These are phyloP conservation scores for Luscinia luscinia DNA, from an alignment of 2,797 vertebrate species.

Conservation along the genomic window DNA sequence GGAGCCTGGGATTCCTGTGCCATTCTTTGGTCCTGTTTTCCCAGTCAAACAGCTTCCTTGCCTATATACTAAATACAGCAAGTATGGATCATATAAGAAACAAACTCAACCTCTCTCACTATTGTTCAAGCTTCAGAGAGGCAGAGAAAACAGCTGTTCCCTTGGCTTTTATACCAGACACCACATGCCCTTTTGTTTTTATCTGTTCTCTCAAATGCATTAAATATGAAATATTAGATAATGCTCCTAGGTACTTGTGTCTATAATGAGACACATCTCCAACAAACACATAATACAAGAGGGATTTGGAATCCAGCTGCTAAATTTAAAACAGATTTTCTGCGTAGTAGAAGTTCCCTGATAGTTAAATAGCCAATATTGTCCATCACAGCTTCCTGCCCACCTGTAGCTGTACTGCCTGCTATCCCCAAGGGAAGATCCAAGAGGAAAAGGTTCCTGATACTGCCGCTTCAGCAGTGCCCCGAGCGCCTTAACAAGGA, in stretches of 20 bases:
- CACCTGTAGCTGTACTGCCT: background rate
- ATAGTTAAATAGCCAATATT: background rate
- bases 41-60: background rate
- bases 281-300: background rate
- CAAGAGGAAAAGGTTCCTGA: background rate
- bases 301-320: background rate
- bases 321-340: constrained; percentile 4
- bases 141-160: background rate
- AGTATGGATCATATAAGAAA: background rate
- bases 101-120: background rate
- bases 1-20: background rate
- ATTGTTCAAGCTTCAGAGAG: background rate
- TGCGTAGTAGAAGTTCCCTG: background rate
- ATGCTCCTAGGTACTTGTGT: background rate
- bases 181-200: background rate
- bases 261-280: background rate
- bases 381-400: background rate
- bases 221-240: background rate
- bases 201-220: background rate
- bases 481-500: background rate
- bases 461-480: fast-evolving
- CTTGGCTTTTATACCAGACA: background rate
- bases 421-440: background rate
- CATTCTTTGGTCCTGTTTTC: background rate
- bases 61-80: background rate